These are phyloP conservation scores for Brachyrhaphis roseni DNA, from an alignment of 2,797 vertebrate genomes.

Conservation along the genomic window DNA sequence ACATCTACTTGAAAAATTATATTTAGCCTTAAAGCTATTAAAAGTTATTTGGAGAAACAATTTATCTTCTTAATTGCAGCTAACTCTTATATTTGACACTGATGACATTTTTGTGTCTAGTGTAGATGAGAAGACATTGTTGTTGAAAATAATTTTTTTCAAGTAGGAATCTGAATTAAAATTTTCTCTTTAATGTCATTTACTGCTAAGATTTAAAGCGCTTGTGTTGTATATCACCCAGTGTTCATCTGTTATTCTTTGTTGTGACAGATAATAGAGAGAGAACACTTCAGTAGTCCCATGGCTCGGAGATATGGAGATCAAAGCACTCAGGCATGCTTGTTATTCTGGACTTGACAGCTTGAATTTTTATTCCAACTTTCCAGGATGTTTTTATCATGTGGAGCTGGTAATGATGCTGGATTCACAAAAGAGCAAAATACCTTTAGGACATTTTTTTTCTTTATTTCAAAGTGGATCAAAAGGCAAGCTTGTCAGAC, in stretches of 20 bases:
- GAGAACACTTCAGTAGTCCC: neutral
- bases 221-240: neutral
- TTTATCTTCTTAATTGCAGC: neutral
- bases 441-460: constrained; percentile 14
- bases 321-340: constrained; percentile 29
- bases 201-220: constrained; percentile 14
- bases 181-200: constrained; percentile 16
- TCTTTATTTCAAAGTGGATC: constrained; percentile 34
- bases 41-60: neutral
- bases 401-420: constrained; percentile 3
- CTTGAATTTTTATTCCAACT: constrained; percentile 31
- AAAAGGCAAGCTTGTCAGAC: constrained; percentile 28
- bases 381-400: constrained; percentile 20
- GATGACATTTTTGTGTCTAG: neutral
- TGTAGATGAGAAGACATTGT: neutral
- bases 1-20: neutral
- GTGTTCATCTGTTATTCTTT: constrained; percentile 2
- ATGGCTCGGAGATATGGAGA: constrained; percentile 12
- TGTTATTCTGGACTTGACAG: constrained; percentile 33
- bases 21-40: neutral
- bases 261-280: constrained; percentile 18
- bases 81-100: neutral
- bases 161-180: constrained; percentile 28
- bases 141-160: neutral
- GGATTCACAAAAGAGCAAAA: constrained; percentile 22